Percentiles rank a stretch among this genome's conserved stretches.
Evolutionary conservation across 1,140 invertebrate genomes (phyloP).

Genomic region (Nebria ingens): DNA sequence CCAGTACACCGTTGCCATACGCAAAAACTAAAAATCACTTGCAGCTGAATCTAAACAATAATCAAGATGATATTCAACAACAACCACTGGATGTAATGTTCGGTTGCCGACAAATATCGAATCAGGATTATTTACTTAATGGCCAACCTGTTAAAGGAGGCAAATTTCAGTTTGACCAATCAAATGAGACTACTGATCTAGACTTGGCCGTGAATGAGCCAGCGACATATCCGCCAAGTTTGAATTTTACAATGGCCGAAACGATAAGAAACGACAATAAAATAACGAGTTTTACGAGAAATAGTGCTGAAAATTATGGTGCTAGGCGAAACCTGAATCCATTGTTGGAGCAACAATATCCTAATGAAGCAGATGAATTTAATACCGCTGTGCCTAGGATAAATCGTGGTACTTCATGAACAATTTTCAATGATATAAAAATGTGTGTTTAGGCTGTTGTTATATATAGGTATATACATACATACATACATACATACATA

Average conservation of each 20-base stretch:
- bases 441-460: too few relatives aligned
- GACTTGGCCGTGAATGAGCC: too few relatives aligned
- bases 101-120: conserved; percentile 44
- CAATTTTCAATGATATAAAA: too few relatives aligned
- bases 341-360: background rate
- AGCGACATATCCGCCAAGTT: background rate
- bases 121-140: conserved; percentile 30
- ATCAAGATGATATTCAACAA: conserved; percentile 26
- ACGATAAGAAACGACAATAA: background rate
- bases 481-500: too few relatives aligned
- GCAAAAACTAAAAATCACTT: conserved; percentile 23
- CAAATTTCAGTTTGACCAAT: background rate
- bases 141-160: conserved; percentile 29
- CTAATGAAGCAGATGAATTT: background rate
- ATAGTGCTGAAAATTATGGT: conserved; percentile 5
- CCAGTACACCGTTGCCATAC: conserved; percentile 48
- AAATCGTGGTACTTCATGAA: background rate
- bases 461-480: too few relatives aligned
- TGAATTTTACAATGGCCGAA: conserved; percentile 1
- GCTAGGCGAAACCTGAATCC: conserved; percentile 1
- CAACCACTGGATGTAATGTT: conserved; percentile 38
- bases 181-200: background rate
- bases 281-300: background rate
- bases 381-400: background rate
- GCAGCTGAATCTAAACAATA: conserved; percentile 1